Base-by-base conservation (phyloP, 1,140 invertebrate species). In the Sesamia nonagrioides region DNA sequence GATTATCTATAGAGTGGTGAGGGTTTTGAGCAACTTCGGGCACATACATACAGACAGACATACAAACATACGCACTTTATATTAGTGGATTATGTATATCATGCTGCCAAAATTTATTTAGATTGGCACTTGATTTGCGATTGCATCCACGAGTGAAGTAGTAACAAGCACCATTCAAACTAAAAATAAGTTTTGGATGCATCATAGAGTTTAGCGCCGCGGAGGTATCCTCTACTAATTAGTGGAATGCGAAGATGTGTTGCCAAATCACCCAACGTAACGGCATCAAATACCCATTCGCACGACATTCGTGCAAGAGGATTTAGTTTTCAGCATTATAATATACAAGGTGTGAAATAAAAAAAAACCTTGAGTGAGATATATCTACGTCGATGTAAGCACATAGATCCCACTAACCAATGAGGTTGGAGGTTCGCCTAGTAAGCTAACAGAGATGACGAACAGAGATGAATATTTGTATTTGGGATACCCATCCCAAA, bases 121-220 rank as follows among this genome's bases (percentile, higher is more conserved):
- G 54, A 56, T 27, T 33, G 8, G 54, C 54, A 56, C 54, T 56
- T 8, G 9, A n/a, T n/a, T n/a, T n/a, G n/a, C n/a, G n/a, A n/a
- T n/a, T 13, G 54, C 54, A 11, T 11, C 18, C 11, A 27, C 18
- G 4, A 50, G 13, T 50, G 15, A 50, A n/a, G 9, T 45, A 45
- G 42, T 45, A 45, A 50, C 45, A n/a, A 15, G 13, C 18, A 56
- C 18, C 21, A 56, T 21, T 56, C 11, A 56, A 56, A 56, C 54
- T 56, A 56, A 11, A 56, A 56, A 56, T 56, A 56, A 21, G 11
- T 56, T 21, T 56, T 56, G 18, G 54, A 54, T 54, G 50, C 17
- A 6, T 1, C 5, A 42, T 48, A 48, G 52, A 56, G 52, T 11
- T 61, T 27, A 61, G 58, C 33, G 5, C 58, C 3, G 33, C 8